Evolutionary conservation across 1,140 invertebrate genomes (phyloP).

Genomic region (Aleiodes sp.): DNA sequence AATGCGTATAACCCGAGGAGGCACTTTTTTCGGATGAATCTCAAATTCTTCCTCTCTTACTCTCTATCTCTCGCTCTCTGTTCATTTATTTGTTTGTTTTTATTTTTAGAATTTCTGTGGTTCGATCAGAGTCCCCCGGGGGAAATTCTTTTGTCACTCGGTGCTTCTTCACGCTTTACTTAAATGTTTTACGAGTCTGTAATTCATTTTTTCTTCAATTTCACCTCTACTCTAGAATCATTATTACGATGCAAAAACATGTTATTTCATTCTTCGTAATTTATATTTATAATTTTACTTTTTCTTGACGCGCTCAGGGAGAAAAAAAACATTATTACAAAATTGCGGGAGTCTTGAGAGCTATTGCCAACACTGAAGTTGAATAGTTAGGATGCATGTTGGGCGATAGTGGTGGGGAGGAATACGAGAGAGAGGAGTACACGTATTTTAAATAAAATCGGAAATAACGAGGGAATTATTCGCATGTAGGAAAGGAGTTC

Average conservation of each 20-base stretch:
- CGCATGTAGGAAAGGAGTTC: conserved; percentile 33
- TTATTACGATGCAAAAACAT: background rate
- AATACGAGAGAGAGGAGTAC: background rate
- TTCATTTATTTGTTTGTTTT: background rate
- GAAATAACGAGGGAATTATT: conserved; percentile 29
- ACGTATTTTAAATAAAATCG: conserved; percentile 26
- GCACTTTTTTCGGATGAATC: background rate
- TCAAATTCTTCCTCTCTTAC: background rate
- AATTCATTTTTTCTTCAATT: background rate
- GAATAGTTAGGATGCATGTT: background rate
- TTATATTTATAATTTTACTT: background rate
- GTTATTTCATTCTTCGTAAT: background rate
- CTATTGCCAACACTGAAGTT: background rate
- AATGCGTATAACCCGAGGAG: background rate
- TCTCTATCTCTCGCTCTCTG: too few relatives aligned
- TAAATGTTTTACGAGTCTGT: background rate
- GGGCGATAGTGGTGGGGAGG: too few relatives aligned
- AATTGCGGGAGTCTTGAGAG: background rate
- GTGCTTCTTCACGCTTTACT: background rate
- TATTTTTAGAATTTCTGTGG: conserved; percentile 5
- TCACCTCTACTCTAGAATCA: too few relatives aligned
- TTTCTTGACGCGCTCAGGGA: background rate
- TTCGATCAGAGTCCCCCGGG: background rate
- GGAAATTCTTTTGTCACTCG: background rate
- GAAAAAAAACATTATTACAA: background rate